These are phyloP conservation scores for Sinelater perroti DNA, from an alignment of 2,888 invertebrate genomes.

Conservation along the genomic window DNA sequence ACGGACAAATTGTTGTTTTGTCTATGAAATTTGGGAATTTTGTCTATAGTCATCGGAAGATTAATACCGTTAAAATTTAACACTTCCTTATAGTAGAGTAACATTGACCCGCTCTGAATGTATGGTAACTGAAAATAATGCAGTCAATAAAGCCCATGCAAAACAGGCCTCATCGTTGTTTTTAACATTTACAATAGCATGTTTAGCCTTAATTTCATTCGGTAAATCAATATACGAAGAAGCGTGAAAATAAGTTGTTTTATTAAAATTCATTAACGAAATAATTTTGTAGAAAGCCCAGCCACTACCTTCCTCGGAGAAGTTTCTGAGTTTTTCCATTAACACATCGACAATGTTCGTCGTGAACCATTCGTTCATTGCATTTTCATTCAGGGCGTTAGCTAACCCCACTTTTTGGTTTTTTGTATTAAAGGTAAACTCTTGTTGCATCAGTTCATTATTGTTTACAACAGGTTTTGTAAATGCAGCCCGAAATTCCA, in stretches of 20 bases:
- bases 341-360: conserved; percentile 1
- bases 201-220: conserved; percentile 28
- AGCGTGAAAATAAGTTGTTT: conserved; percentile 27
- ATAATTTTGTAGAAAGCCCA: conserved; percentile 19
- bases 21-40: conserved; percentile 10
- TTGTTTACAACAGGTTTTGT: not conserved
- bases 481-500: conserved; percentile 11
- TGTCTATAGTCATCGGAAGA: not conserved
- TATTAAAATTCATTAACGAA: conserved; percentile 28
- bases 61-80: conserved; percentile 1
- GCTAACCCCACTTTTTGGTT: conserved; percentile 2
- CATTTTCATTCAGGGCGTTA: too few relatives aligned
- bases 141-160: conserved; percentile 37
- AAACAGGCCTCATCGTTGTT: conserved; percentile 43
- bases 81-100: not conserved
- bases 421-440: conserved; percentile 18
- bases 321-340: conserved; percentile 18
- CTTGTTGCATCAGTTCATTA: too few relatives aligned
- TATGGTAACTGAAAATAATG: not conserved
- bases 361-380: conserved; percentile 10
- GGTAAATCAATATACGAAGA: conserved; percentile 38
- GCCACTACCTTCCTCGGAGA: conserved; percentile 9
- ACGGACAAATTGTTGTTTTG: conserved; percentile 7
- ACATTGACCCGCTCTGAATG: not conserved
- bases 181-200: conserved; percentile 40